A percentile compares a stretch with the other conserved stretches of the same genome.
phyloP scores from a whole-genome alignment of 1,140 invertebrate species.

The Panagrolaimus sp. region DNA sequence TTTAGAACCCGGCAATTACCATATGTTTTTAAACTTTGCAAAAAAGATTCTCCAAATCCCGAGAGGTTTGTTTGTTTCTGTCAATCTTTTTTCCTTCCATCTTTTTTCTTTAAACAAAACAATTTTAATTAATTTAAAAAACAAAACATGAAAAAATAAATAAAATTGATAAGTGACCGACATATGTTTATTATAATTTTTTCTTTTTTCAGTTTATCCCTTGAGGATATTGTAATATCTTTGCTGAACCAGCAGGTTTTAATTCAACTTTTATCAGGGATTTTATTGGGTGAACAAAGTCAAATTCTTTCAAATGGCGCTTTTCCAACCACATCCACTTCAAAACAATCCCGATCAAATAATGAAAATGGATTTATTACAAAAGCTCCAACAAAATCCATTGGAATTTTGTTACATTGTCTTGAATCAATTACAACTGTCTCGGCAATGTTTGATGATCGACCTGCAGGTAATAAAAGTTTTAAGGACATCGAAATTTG shows the following conservation, averaged over 20 bases:
- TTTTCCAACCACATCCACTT: background rate
- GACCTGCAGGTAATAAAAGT: too few relatives aligned
- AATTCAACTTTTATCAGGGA: slow-evolving; percentile 1
- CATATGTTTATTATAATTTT: too few relatives aligned
- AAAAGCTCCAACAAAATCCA: too few relatives aligned
- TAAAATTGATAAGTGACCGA: too few relatives aligned
- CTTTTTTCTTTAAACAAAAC: too few relatives aligned
- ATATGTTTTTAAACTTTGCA: slow-evolving; percentile 11
- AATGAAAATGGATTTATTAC: too few relatives aligned
- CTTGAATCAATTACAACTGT: background rate
- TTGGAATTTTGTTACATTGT: background rate
- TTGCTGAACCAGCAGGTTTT: background rate
- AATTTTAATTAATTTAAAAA: background rate
- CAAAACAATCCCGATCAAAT: background rate
- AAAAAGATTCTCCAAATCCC: slow-evolving; percentile 1
- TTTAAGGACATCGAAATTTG: too few relatives aligned
- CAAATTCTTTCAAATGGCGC: background rate
- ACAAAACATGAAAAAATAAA: background rate
- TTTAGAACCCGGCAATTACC: too few relatives aligned
- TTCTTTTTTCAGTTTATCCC: slow-evolving; percentile 11
- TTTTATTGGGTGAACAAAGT: slow-evolving; percentile 2
- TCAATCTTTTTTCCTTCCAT: too few relatives aligned
- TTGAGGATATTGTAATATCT: background rate
- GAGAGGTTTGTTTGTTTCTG: too few relatives aligned
- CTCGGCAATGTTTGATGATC: background rate